These are phyloP conservation scores for Corynorhinus townsendii DNA, from an alignment of 2,113 vertebrate species.

Conservation along the genomic window DNA sequence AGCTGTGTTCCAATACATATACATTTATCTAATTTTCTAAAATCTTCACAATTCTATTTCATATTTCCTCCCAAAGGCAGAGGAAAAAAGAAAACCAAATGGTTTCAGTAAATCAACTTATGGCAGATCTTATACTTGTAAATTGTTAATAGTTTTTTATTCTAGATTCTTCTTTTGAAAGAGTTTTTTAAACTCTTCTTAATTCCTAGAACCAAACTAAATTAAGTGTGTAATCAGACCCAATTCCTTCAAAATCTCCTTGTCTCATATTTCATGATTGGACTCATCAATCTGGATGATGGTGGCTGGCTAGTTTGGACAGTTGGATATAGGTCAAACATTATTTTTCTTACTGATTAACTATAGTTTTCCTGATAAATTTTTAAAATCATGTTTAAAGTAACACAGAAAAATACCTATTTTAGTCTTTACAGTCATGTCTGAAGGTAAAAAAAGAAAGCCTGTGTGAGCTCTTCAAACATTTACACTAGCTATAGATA, in stretches of 20 bases:
- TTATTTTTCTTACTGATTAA: constrained; percentile 40
- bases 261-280: background rate
- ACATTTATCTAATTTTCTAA: background rate
- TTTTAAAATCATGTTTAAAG: constrained; percentile 22
- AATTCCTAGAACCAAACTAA: constrained; percentile 24
- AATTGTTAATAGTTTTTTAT: background rate
- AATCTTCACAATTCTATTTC: background rate
- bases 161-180: background rate
- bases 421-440: background rate
- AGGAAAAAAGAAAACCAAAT: constrained; percentile 18
- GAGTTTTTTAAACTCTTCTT: background rate
- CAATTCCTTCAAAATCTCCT: background rate
- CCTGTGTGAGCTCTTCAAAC: background rate
- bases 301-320: background rate
- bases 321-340: background rate
- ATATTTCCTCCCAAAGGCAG: background rate
- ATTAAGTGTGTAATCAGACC: background rate
- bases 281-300: background rate
- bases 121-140: background rate
- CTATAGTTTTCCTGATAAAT: constrained; percentile 33
- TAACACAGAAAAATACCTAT: background rate
- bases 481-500: background rate
- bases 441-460: constrained; percentile 1
- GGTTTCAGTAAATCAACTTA: background rate
- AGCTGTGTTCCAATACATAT: background rate